Evolutionary conservation across 2,888 invertebrate species (phyloP).

Genomic region (Ligdia adustata): DNA sequence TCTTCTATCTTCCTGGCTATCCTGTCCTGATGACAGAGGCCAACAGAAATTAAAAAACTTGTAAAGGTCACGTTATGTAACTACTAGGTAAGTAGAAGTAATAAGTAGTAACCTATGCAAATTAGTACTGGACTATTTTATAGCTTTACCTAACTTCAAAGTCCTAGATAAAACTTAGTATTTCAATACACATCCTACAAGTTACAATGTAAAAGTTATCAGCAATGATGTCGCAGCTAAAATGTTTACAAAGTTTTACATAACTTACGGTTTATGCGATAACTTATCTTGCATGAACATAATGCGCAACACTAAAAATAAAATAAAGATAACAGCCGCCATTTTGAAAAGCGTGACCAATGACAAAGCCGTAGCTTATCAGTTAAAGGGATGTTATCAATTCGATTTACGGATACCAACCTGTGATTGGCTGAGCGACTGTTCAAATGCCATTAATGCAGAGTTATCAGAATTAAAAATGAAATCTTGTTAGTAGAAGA

Average conservation of each 20-base stretch:
- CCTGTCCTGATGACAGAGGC: too few species aligned
- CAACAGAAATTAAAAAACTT: too few species aligned
- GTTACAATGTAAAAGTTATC: slow-evolving; percentile 9
- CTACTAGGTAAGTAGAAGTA: too few species aligned
- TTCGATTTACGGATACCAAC: slow-evolving; percentile 70
- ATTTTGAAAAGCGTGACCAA: slow-evolving; percentile 77
- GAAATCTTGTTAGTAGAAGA: slow-evolving; percentile 60
- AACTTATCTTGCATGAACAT: slow-evolving; percentile 63
- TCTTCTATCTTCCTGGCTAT: too few species aligned
- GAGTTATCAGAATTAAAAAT: slow-evolving; percentile 65
- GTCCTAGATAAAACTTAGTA: neutral
- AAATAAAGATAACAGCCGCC: slow-evolving; percentile 66
- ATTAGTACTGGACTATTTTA: too few species aligned
- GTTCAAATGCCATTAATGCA: slow-evolving; percentile 46
- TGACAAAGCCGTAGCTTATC: slow-evolving; percentile 65
- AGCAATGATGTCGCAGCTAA: slow-evolving; percentile 2
- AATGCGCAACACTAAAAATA: slow-evolving; percentile 63
- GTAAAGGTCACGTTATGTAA: too few species aligned
- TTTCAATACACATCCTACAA: neutral
- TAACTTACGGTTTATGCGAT: slow-evolving; percentile 44
- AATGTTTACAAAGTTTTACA: slow-evolving; percentile 37
- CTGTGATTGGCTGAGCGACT: slow-evolving; percentile 60
- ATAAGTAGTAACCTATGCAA: too few species aligned
- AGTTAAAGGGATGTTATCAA: slow-evolving; percentile 68
- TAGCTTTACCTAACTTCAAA: too few species aligned